Evolutionary conservation across 2,113 vertebrate genomes (phyloP).

Genomic region (Tragelaphus strepsiceros): DNA sequence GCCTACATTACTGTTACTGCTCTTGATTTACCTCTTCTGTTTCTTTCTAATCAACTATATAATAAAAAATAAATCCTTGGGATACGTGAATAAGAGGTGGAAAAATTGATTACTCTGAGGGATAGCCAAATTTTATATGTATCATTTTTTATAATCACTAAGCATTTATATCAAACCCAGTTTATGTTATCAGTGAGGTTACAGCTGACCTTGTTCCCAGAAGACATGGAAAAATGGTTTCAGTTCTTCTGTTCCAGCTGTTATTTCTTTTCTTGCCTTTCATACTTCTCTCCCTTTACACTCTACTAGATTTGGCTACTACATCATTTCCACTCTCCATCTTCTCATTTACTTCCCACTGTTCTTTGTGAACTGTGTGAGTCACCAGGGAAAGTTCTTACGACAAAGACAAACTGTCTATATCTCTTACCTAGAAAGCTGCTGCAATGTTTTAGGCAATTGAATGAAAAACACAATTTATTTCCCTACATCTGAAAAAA

Average conservation of each 20-base stretch:
- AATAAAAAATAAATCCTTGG: not conserved
- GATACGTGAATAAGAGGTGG: not conserved
- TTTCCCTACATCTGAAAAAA: not conserved
- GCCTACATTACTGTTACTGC: not conserved
- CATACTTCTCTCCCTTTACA: not conserved
- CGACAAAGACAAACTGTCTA: conserved; percentile 23
- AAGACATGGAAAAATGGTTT: not conserved
- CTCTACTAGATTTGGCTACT: not conserved
- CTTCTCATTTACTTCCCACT: not conserved
- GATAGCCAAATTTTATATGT: not conserved
- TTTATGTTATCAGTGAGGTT: not conserved
- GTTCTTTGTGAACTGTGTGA: not conserved
- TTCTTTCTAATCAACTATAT: not conserved
- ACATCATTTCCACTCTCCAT: not conserved
- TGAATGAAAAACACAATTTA: not conserved
- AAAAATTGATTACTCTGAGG: not conserved
- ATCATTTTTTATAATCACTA: not conserved
- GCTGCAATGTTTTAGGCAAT: not conserved
- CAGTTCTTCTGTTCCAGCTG: not conserved
- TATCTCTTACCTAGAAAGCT: not conserved
- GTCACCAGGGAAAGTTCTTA: not conserved
- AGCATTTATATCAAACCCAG: not conserved
- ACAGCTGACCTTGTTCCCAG: not conserved
- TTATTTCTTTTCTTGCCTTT: not conserved
- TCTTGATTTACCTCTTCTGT: not conserved